Evolutionary conservation across 2,113 vertebrate species (phyloP).

Genomic region (Anser brachyrhynchus): DNA sequence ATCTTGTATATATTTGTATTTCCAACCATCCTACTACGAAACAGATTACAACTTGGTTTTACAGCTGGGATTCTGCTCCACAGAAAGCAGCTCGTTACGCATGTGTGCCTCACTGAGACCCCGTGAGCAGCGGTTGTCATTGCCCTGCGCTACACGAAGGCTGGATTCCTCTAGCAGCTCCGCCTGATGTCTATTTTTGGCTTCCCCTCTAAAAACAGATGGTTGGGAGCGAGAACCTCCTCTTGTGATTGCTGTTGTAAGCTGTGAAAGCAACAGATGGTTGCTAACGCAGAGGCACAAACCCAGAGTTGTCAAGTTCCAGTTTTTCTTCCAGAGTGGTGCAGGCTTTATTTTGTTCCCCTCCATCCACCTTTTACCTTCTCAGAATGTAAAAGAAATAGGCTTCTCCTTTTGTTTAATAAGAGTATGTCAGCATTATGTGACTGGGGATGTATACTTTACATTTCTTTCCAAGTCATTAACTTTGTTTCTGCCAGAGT

Average conservation of each 20-base stretch:
- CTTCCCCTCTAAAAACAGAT: constrained; percentile 74
- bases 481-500: background rate
- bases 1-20: background rate
- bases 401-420: background rate
- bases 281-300: constrained; percentile 45
- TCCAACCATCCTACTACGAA: background rate
- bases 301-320: constrained; percentile 28
- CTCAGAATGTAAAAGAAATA: background rate
- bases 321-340: constrained; percentile 12
- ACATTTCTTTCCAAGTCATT: background rate
- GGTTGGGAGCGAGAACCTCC: constrained; percentile 64
- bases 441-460: background rate
- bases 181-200: constrained; percentile 75
- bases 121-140: background rate
- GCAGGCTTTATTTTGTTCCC: constrained; percentile 8
- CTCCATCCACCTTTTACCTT: background rate
- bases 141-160: constrained; percentile 47
- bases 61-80: background rate
- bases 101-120: background rate
- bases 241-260: constrained; percentile 34
- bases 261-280: constrained; percentile 72
- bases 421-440: background rate
- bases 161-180: constrained; percentile 48
- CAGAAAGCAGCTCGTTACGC: background rate
- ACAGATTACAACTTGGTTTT: background rate